These are phyloP conservation scores for Eudyptes chrysolophus DNA, from an alignment of 2,113 vertebrate genomes.

Conservation along the genomic window DNA sequence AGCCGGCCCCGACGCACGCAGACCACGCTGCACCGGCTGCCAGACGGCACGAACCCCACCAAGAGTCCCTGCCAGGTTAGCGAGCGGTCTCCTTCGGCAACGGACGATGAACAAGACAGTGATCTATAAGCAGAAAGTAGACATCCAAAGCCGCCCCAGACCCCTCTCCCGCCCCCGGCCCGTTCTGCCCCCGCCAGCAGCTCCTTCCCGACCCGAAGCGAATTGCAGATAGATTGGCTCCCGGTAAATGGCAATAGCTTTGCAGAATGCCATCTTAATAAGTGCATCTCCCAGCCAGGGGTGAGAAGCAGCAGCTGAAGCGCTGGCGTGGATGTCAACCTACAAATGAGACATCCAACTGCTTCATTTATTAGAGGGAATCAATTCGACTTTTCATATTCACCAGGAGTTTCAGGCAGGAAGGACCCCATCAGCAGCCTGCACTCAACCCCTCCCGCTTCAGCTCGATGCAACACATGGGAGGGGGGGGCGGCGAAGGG, in stretches of 20 bases:
- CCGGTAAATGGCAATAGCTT: not conserved
- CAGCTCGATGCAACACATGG: fast-evolving
- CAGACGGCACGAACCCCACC: fast-evolving
- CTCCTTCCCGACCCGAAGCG: not conserved
- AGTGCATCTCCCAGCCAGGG: constrained; percentile 40
- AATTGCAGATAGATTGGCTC: not conserved
- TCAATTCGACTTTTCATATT: constrained; percentile 30
- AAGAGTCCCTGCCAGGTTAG: fast-evolving
- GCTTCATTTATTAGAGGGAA: constrained; percentile 64
- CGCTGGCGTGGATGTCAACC: constrained; percentile 44
- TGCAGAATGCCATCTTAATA: constrained; percentile 30
- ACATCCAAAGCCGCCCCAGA: not conserved
- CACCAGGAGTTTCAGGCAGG: not conserved
- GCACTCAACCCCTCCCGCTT: not conserved
- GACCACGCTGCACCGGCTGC: fast-evolving
- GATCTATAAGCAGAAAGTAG: not conserved
- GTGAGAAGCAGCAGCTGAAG: constrained; percentile 20
- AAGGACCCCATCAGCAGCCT: constrained; percentile 1
- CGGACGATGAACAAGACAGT: fast-evolving
- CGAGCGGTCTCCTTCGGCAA: fast-evolving
- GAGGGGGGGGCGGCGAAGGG: not conserved
- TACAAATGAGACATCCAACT: constrained; percentile 59
- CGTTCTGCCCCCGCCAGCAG: not conserved
- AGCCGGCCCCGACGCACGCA: fast-evolving
- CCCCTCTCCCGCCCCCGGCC: not conserved